A percentile compares a stretch with the other conserved stretches of the same genome.
Conservation (phyloP, 2,113 vertebrate genomes). For the Hemicordylus capensis region DNA sequence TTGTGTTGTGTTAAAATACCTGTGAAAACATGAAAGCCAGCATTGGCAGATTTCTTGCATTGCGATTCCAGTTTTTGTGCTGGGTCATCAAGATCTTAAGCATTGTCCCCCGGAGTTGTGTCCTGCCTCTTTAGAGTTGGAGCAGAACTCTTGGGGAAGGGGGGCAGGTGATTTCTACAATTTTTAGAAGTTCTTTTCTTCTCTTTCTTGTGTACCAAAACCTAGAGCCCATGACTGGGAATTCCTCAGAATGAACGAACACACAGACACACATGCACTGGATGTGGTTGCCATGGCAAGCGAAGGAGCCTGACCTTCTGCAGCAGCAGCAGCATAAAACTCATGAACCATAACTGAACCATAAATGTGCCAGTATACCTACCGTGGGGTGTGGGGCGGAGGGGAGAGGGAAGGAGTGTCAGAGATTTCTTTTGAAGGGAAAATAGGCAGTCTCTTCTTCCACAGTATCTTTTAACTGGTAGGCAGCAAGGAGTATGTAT, state of each 20-base stretch:
- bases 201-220: constrained; percentile 21
- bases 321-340: neutral
- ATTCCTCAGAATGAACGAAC: constrained; percentile 46
- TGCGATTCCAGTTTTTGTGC: neutral
- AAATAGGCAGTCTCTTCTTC: neutral
- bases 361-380: neutral
- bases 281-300: constrained; percentile 78
- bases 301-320: constrained; percentile 40
- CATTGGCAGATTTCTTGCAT: neutral
- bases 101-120: neutral
- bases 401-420: too few relatives aligned
- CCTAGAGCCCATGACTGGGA: neutral
- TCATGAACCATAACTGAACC: constrained; percentile 21
- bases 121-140: neutral
- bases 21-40: neutral
- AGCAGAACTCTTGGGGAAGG: neutral
- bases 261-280: too few relatives aligned
- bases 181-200: neutral
- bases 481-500: neutral
- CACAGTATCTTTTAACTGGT: fast-evolving
- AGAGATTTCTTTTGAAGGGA: neutral
- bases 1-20: neutral
- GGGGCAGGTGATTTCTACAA: neutral
- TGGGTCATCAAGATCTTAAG: neutral
- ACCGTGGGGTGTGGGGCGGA: neutral